Base-by-base conservation (phyloP, 2,797 vertebrate genomes). In the Enteromius afrohamiltoni region DNA sequence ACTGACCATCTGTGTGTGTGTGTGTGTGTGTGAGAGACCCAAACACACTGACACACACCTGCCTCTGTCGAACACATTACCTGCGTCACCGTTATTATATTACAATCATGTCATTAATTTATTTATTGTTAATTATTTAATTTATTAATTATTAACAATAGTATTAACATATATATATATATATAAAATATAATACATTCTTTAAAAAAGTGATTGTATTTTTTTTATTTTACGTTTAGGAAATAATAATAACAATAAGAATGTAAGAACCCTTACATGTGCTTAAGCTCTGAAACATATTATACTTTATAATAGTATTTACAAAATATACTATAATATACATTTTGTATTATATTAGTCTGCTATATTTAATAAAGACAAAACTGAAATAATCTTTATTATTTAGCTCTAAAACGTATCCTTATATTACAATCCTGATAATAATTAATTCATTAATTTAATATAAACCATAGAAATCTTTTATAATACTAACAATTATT, bases 21-120 rank as follows among this genome's bases (percentile, higher is more conserved):
- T 40, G 65, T 83, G 86, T 83, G 80, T 76, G 60, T 67, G 31
- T 34, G 51, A 53, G 55, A 58, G 37, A 23, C 21, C 53, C 55
- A 58, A 58, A 58, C 62, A 64, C 60, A 64, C 60, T 73, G 3
- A 62, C 58, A 62, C 58, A 62, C 58, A 62, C 58, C 23, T 60
- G 55, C 4, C n/a, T 68, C 70, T 34, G 16, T 53, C 26, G 31
- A 34, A 51, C 45, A 29, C 70, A 31, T 31, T 51, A 31, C 26
- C 70, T 65, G 37, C 62, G 14, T 55, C 14, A n/a, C n/a, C n/a
- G n/a, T 64, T 7, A 83, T n/a, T 62, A 76, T 16, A 47, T 26
- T 49, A 29, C 26, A 71, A 10, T 16, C 3, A 2, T 47, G 14
- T 47, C 8, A 47, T 26, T 26, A 0, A 47, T 71, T 26, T 29